Base-by-base conservation (phyloP, 2,797 vertebrate species). In the Simalia tracyae region DNA sequence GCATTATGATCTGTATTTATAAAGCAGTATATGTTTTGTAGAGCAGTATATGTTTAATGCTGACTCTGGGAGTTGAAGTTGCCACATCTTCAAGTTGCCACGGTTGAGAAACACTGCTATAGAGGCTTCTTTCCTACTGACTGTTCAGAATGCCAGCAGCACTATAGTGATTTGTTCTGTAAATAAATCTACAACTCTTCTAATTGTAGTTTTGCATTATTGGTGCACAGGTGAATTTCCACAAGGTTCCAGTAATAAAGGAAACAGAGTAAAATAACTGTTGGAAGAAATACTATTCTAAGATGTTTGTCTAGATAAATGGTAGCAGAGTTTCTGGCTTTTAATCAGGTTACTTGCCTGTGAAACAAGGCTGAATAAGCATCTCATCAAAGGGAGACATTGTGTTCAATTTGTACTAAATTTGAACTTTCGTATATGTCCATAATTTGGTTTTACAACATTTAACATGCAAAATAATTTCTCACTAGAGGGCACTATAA, bases 401-500 rank as follows among this genome's bases (percentile, higher is more conserved):
- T 68, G 42, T 11, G 28, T 28, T 5, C 63, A 86, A 9, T 68
- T 72, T 86, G 28, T 31, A n/a, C 63, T 56, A 57, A 5, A n/a
- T 17, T 81, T 85, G 50, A 89, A 59, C 60, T 84, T 5, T 88
- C 46, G 54, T 54, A 60, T 6, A 56, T 87, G 7, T 64, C 57
- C 8, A 28, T 54, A 68, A n/a, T 91, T 6, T 61, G n/a, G 19
- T 28, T 14, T 56, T 89, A 26, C 31, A 61, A 63, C 15, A 28
- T 84, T 24, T 59, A 46, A 86, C 54, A 60, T 84, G 87, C 24
- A 46, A 42, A 86, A 36, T 89, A n/a, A 89, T 92, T 57, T 36
- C 10, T 17, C 92, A 90, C 89, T 88, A 92, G 92, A 88, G 85
- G 89, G 89, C 63, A 61, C 89, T 90, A 61, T 57, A 90, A 88